A percentile compares a stretch with the other conserved stretches of the same genome.
phyloP scores from a whole-genome alignment of 2,797 vertebrate genomes.

The Gastrophryne carolinensis region DNA sequence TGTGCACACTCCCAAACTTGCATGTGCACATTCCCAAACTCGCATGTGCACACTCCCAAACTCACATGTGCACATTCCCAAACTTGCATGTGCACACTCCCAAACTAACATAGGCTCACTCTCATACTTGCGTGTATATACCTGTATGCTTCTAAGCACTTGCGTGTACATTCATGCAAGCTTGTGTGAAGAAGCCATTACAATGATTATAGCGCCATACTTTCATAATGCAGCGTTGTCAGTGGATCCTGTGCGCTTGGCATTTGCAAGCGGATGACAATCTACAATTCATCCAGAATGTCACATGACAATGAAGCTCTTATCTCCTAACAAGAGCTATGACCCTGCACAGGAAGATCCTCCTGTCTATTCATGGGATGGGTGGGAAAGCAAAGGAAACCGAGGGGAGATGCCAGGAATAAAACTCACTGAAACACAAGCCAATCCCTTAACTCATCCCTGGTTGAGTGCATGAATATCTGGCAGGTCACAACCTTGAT shows the following conservation, averaged over 20 bases:
- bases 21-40: no score
- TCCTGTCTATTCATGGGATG: constrained; percentile 43
- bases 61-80: no score
- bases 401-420: constrained; percentile 21
- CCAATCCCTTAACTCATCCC: background rate
- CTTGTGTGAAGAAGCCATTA: no score
- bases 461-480: background rate
- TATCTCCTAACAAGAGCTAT: constrained; percentile 31
- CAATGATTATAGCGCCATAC: no score
- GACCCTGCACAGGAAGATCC: constrained; percentile 44
- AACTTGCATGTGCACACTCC: no score
- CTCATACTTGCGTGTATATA: no score
- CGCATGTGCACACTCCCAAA: no score
- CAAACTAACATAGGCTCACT: no score
- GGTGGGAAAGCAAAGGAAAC: constrained; percentile 39
- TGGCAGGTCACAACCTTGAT: constrained; percentile 5
- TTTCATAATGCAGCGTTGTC: no score
- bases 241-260: background rate
- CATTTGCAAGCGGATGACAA: background rate
- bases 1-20: no score
- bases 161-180: no score
- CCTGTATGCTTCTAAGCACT: no score
- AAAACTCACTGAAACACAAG: constrained; percentile 19
- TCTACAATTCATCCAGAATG: background rate
- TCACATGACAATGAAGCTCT: constrained; percentile 20